Base-by-base conservation (phyloP, 2,888 invertebrate species). In the Andrena bicolor region DNA sequence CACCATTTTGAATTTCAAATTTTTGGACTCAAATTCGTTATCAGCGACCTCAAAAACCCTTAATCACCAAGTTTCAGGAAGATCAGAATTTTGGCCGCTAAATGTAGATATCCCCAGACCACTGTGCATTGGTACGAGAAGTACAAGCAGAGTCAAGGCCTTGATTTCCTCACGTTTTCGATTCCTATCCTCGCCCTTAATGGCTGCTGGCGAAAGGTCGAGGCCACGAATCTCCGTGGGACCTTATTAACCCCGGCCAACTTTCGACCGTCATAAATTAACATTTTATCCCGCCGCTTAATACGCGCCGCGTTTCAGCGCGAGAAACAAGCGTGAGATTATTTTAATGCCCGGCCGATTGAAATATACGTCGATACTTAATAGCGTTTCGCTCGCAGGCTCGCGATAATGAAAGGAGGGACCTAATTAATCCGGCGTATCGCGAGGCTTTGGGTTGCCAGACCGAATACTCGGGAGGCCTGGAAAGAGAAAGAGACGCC, bases 341-440 rank as follows among this genome's bases (percentile, higher is more conserved):
- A 49, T 72, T 74, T 78, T 72, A 76, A 80, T 51, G 51, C 61
- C 20, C 28, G 65, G 28, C 8, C 66, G 69, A 83, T 83, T 79
- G 72, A 83, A 83, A 83, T 83, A 83, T 69, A 75, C 65, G 58
- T 64, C 69, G 76, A 69, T 56, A 32, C 51, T 32, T 82, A 82
- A 71, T 41, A 61, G 65, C 73, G 49, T 70, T 65, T 76, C 41
- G 51, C 23, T 49, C 16, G 23, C 49, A 48, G 28, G 26, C n/a
- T 65, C 64, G 20, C 51, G 68, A 64, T 73, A 76, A 82, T 70
- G 61, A 77, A 72, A 72, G 69, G 76, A 8, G 68, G 72, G 56
- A 77, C 48, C 79, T 80, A 84, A 83, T 86, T 86, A 86, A 86
- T 87, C 76, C 71, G 48, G 60, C 66, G 75, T 68, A 73, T 73